Evolutionary conservation across 2,113 vertebrate genomes (phyloP), one percentile per base, ranked within the genome.

Genomic region (Perca schrenkii): DNA sequence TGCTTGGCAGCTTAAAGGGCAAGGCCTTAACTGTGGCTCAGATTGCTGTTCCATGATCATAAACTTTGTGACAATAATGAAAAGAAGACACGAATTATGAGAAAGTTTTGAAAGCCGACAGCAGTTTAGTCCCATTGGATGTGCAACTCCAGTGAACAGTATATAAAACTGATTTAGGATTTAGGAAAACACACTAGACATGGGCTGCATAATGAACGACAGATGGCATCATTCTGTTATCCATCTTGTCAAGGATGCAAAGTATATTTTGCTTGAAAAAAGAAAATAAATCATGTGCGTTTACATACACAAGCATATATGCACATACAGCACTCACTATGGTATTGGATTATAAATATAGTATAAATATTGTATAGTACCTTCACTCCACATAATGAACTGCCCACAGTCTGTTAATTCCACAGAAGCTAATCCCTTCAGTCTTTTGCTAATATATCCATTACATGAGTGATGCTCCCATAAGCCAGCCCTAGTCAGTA

Each of bases 391-490:
- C 73, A 74, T 88, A 87, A 93, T 91, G 76, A 87, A 92, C 86
- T 93, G 73, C 89, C 83, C 91, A 68, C 86, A 93, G 88, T 92
- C 86, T 88, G 84, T 90, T 94, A 91, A 93, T 89, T 88, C 90
- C 85, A 85, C 90, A 89, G 61, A 84, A 84, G 83, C 91, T 93
- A 94, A 93, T 94, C 91, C 90, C 82, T 88, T 86, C 89, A 92
- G 91, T 91, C 84, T 89, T 92, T 91, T 86, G 79, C 88, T 94
- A 94, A 94, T 94, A 94, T 94, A 95, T 93, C 93, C 91, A 94
- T 94, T 94, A 94, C 91, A 94, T 94, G 93, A 95, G 80, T 90
- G 92, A 94, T 93, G 92, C 88, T 92, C 88, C 91, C 91, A 91
- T 89, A 89, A 92, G 89, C 89, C 88, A 82, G 89, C 82, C 76